phyloP scores from a whole-genome alignment of 2,888 invertebrate genomes.

The Cistogaster globosa region DNA sequence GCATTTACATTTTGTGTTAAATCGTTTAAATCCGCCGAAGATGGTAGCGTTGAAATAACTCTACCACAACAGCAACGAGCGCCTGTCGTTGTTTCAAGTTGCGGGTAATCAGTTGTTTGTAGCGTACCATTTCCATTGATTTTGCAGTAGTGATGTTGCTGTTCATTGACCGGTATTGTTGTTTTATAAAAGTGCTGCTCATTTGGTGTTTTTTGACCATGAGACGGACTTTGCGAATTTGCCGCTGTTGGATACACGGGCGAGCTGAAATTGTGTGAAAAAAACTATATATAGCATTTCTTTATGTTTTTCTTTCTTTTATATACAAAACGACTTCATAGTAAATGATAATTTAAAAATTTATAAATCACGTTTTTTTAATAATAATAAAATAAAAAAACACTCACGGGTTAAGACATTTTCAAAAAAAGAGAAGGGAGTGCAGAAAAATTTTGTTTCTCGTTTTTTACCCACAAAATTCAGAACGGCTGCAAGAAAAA shows the following conservation, averaged over 20 bases:
- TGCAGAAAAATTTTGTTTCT: too few species aligned
- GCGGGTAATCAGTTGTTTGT: conserved; percentile 64
- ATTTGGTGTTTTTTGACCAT: conserved; percentile 78
- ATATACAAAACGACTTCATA: too few species aligned
- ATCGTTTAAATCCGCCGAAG: conserved; percentile 69
- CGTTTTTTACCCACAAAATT: too few species aligned
- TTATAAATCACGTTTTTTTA: too few species aligned
- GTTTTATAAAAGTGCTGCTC: conserved; percentile 73
- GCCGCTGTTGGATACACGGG: conserved; percentile 79
- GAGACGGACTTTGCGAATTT: conserved; percentile 78
- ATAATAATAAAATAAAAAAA: too few species aligned
- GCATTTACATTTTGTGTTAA: conserved; percentile 69
- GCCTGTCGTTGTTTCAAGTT: conserved; percentile 45
- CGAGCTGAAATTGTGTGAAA: conserved; percentile 74
- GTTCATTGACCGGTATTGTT: conserved; percentile 70
- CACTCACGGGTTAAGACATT: too few species aligned
- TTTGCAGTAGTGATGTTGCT: conserved; percentile 72
- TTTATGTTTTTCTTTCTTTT: too few species aligned
- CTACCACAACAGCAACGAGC: background rate
- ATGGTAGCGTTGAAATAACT: conserved; percentile 50
- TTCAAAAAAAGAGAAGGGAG: too few species aligned
- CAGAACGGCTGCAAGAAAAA: too few species aligned
- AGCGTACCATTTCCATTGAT: conserved; percentile 68
- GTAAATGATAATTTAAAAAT: too few species aligned
- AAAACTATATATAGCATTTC: background rate